Evolutionary conservation across 2,113 vertebrate species (phyloP).

Genomic region (Pseudolaguvia tuberculata): DNA sequence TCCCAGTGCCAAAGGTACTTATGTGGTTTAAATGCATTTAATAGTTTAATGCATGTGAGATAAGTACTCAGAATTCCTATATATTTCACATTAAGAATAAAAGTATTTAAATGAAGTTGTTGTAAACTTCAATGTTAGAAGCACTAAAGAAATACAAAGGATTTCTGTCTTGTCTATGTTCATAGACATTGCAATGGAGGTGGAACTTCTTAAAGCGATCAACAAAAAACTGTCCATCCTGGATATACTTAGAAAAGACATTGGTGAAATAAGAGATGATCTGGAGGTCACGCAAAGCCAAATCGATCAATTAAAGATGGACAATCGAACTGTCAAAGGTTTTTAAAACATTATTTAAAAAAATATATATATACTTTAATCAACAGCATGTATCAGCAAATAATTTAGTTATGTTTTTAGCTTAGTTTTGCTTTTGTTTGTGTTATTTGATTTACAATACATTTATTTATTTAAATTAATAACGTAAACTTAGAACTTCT

Average conservation of each 20-base stretch:
- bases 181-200: conserved; percentile 36
- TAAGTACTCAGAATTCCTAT: not conserved
- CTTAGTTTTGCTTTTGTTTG: not conserved
- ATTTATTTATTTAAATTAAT: too few species aligned
- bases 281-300: conserved; percentile 48
- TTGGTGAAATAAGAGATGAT: conserved; percentile 47
- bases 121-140: not conserved
- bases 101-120: not conserved
- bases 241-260: conserved; percentile 47
- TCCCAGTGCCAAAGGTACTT: conserved; percentile 33
- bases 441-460: not conserved
- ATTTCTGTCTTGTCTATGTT: not conserved
- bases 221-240: conserved; percentile 48
- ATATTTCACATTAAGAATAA: not conserved
- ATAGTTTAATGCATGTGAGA: not conserved
- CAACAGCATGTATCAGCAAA: not conserved
- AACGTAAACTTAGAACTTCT: too few species aligned
- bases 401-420: not conserved
- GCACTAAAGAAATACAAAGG: not conserved
- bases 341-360: too few species aligned
- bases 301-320: conserved; percentile 37
- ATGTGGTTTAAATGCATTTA: not conserved
- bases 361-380: not conserved
- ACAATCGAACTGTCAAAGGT: conserved; percentile 47
- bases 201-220: conserved; percentile 48